Conservation (phyloP, 2,797 vertebrate species). For the Glyptemys insculpta region DNA sequence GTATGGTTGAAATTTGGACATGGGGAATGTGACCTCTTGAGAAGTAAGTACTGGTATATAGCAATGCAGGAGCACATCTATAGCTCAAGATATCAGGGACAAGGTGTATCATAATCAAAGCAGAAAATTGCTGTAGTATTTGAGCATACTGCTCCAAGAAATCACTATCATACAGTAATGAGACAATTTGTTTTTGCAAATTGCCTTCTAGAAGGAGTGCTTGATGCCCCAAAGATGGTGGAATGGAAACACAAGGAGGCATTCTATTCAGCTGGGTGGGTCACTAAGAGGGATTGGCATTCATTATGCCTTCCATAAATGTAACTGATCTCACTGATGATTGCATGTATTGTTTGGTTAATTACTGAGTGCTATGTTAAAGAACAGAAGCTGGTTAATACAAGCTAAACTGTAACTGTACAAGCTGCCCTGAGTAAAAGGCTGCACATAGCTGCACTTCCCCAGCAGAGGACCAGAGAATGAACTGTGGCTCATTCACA, state of each 20-base stretch:
- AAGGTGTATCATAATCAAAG: neutral
- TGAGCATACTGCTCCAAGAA: neutral
- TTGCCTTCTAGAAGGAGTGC: neutral
- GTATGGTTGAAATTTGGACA: neutral
- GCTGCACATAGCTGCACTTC: neutral
- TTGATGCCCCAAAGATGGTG: neutral
- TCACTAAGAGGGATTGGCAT: neutral
- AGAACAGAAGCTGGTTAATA: neutral
- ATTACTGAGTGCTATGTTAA: neutral
- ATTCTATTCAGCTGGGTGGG: rapidly evolving
- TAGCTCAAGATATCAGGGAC: neutral
- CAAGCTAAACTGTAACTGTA: neutral
- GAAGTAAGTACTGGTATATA: neutral
- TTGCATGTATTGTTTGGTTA: neutral
- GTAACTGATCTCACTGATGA: neutral
- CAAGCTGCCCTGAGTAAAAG: neutral
- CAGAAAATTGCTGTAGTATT: neutral
- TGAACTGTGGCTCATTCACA: neutral
- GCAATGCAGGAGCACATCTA: neutral
- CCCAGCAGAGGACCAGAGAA: neutral
- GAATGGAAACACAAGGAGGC: neutral
- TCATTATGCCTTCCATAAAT: neutral
- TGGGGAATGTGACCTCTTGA: neutral
- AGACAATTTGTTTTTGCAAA: neutral
- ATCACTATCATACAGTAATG: neutral